Evolutionary conservation across 2,888 invertebrate species (phyloP), one percentile per base, ranked within the genome.

Genomic region (Muscina levida): DNA sequence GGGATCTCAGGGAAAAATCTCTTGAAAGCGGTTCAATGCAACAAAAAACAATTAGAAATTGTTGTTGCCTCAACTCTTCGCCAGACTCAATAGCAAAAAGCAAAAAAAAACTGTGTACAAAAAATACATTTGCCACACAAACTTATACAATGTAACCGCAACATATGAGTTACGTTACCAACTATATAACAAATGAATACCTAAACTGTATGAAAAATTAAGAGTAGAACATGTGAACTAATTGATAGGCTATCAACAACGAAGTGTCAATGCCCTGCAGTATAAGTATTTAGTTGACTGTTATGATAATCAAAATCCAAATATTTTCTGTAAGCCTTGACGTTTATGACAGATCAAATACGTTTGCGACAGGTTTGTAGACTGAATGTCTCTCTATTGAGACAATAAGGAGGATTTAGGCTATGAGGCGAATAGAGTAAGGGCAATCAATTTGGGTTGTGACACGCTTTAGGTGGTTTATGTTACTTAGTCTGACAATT

Each of bases 111-210:
- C 8, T 3, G 8, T 5, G 31, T 31, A 4, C 19, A 6, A 1
- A 24, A 48, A 53, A 53, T 24, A 13, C 24, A 24, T 53, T 6
- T 65, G 44, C 46, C 65, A 24, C 65, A 65, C 24, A 53, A 65
- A 46, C 65, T 1, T 65, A 65, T 65, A 46, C 24, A 46, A 65
- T 46, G 46, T 46, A 65, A 65, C 65, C 65, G 26, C 65, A 65
- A 65, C 65, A 65, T 65, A 65, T 15, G 65, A 65, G 65, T 46
- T 65, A 15, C 44, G 46, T 65, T 46, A 46, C 65, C 15, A 65
- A 65, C 24, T 44, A 44, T 15, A 65, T 46, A 46, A 46, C 46
- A 26, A 65, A 46, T 65, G 46, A n/a, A 65, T 65, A 65, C 65
- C 46, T 37, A 26, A 46, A 62, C 42, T 44, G 46, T 15, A 65